These are phyloP conservation scores for Salvator merianae DNA, from an alignment of 2,113 vertebrate species.

Conservation along the genomic window DNA sequence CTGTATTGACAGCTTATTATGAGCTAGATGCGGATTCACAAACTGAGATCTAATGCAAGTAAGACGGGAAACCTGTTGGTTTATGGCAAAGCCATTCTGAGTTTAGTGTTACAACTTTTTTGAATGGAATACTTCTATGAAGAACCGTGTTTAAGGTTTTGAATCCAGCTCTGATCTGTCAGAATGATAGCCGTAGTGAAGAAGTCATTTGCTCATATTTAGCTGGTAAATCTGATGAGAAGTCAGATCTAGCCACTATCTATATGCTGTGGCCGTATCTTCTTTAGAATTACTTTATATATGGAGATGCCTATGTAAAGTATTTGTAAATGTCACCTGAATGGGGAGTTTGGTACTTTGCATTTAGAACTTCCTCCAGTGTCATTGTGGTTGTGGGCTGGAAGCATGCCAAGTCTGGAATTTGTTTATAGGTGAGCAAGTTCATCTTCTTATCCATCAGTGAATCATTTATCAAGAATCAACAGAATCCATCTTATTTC, in stretches of 20 bases:
- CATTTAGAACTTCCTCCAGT: no score
- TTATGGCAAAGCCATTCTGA: not conserved
- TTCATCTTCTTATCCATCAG: no score
- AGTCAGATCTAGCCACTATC: no score
- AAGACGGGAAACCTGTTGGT: not conserved
- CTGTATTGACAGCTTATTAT: not conserved
- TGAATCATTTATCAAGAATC: no score
- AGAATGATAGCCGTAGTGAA: not conserved
- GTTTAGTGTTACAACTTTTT: not conserved
- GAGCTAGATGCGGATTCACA: not conserved
- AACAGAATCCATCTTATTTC: no score
- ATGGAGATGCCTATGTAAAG: not conserved
- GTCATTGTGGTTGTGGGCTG: no score
- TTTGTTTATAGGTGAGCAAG: no score
- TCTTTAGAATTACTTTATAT: no score
- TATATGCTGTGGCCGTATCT: not conserved
- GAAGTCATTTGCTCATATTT: not conserved
- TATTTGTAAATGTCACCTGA: not conserved
- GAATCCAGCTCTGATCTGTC: not conserved
- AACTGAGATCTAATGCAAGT: not conserved
- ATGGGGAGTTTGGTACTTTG: not conserved
- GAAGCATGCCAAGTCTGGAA: no score
- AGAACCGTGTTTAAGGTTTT: not conserved
- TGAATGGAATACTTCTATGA: not conserved
- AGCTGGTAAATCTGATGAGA: not conserved